Conservation (phyloP, 2,113 vertebrate species). For the Alligator sinensis region DNA sequence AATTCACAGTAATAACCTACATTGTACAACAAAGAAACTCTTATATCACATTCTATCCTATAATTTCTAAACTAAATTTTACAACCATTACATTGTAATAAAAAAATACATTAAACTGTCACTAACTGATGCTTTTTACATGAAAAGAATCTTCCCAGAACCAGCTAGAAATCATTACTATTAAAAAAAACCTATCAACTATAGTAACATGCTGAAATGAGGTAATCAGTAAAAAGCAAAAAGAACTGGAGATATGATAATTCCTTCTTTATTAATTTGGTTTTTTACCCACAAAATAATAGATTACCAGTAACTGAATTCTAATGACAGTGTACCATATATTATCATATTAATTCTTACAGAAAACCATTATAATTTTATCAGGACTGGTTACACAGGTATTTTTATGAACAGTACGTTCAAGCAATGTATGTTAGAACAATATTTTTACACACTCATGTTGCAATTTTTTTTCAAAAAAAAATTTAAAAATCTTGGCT, state of each 20-base stretch:
- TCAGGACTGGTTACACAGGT: not conserved
- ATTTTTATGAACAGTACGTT: not conserved
- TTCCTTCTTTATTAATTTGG: not conserved
- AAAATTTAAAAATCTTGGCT: not conserved
- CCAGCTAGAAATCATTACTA: not conserved
- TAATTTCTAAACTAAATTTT: not conserved
- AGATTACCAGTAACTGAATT: not conserved
- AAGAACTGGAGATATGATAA: not conserved
- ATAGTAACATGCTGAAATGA: not conserved
- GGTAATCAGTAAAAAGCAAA: not conserved
- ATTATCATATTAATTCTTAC: not conserved
- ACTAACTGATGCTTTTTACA: not conserved
- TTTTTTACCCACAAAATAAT: not conserved
- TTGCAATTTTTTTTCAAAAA: not conserved
- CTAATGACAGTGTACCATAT: not conserved
- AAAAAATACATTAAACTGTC: not conserved
- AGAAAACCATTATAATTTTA: not conserved
- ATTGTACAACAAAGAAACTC: not conserved
- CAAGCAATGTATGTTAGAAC: fast-evolving
- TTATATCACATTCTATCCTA: not conserved
- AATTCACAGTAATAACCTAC: not conserved
- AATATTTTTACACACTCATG: not conserved
- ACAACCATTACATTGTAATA: not conserved
- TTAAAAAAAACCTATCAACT: not conserved
- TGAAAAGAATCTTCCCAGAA: not conserved